Conservation (phyloP, 1,140 invertebrate genomes). For the Caenorhabditis latens region DNA sequence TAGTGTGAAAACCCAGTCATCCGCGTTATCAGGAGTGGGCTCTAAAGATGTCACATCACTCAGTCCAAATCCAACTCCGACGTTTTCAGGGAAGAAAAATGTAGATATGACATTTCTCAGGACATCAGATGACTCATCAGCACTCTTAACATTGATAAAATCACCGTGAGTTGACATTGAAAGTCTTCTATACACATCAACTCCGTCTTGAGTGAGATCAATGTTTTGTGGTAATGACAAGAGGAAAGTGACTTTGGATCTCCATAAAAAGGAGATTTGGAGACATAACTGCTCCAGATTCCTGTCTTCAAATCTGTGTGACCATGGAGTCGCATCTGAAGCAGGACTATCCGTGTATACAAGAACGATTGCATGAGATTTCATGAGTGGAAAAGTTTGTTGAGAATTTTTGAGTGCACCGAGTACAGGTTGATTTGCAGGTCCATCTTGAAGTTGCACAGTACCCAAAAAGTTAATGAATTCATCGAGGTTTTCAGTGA, state of each 20-base stretch:
- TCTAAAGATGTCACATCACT: background rate
- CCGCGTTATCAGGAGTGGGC: background rate
- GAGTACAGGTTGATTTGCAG: background rate
- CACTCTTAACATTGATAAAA: background rate
- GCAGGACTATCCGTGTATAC: background rate
- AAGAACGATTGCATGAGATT: background rate
- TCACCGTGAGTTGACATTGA: background rate
- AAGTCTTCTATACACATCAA: background rate
- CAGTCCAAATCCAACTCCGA: slow-evolving; percentile 3
- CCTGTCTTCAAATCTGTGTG: background rate
- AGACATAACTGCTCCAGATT: background rate
- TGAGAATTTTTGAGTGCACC: background rate
- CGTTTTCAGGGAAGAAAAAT: slow-evolving; percentile 4
- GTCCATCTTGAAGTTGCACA: background rate
- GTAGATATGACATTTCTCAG: background rate
- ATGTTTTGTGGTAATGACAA: background rate
- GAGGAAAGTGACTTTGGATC: background rate
- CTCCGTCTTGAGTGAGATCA: background rate
- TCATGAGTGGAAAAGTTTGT: background rate
- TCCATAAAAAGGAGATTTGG: slow-evolving; percentile 8
- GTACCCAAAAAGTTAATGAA: background rate
- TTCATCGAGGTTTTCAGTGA: background rate
- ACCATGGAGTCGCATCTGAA: background rate
- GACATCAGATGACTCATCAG: background rate
- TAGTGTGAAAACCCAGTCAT: background rate